phyloP scores from a whole-genome alignment of 92 coral and sea anemone species.

The Parazoanthus swiftii region DNA sequence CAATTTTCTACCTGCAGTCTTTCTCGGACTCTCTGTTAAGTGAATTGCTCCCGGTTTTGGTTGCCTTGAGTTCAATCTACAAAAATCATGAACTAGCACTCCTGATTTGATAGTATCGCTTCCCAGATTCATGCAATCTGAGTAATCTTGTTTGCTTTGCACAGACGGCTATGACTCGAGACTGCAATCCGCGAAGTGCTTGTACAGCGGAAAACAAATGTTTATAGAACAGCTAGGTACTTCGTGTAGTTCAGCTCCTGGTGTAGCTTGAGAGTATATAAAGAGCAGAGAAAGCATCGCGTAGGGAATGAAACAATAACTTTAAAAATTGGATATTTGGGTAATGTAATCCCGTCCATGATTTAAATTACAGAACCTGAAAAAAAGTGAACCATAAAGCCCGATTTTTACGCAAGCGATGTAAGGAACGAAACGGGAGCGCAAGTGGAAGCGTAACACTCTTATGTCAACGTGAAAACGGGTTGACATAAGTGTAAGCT shows the following conservation, averaged over 20 bases:
- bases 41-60: neutral
- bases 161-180: neutral
- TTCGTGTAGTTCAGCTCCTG: neutral
- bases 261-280: too few relatives aligned
- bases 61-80: neutral
- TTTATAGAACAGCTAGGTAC: neutral
- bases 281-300: too few relatives aligned
- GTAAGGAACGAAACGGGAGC: too few relatives aligned
- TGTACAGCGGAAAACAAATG: slow-evolving; percentile 8
- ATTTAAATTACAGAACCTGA: neutral
- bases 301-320: too few relatives aligned
- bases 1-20: neutral
- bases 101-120: neutral
- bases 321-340: too few relatives aligned
- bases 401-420: too few relatives aligned
- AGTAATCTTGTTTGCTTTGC: slow-evolving; percentile 1
- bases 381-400: too few relatives aligned
- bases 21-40: neutral
- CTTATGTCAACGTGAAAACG: too few relatives aligned
- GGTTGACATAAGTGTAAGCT: too few relatives aligned
- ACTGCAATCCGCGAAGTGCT: neutral
- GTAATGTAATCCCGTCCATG: too few relatives aligned
- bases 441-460: too few relatives aligned
- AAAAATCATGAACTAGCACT: too few relatives aligned
- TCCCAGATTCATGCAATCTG: neutral